Evolutionary conservation across 2,888 invertebrate genomes (phyloP).

Genomic region (Frankliniella fusca): DNA sequence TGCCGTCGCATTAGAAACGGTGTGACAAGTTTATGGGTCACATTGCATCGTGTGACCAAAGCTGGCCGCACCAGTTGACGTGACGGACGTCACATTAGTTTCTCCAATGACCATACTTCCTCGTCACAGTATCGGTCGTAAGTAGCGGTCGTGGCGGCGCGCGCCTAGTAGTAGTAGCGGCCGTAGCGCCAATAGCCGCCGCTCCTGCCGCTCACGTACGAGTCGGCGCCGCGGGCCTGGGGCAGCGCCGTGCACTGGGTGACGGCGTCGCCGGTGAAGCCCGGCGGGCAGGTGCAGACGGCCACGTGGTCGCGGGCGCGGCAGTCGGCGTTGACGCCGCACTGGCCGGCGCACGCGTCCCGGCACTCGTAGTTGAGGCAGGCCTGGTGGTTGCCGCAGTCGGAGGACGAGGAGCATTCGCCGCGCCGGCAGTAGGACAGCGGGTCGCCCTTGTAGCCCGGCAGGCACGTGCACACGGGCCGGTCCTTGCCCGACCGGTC

Average conservation of each 20-base stretch:
- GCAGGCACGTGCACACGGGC: slow-evolving; percentile 79
- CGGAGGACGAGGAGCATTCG: slow-evolving; percentile 72
- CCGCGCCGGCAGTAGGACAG: slow-evolving; percentile 67
- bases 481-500: slow-evolving; percentile 76
- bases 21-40: too few relatives aligned
- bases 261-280: slow-evolving; percentile 76
- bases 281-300: slow-evolving; percentile 71
- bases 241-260: slow-evolving; percentile 52
- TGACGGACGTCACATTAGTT: too few relatives aligned
- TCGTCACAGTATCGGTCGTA: too few relatives aligned
- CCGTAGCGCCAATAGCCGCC: slow-evolving; percentile 20
- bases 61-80: too few relatives aligned
- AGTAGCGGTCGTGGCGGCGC: too few relatives aligned
- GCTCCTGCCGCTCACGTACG: neutral
- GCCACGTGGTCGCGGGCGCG: slow-evolving; percentile 72
- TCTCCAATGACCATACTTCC: too few relatives aligned
- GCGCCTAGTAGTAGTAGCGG: slow-evolving; percentile 21
- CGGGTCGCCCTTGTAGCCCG: slow-evolving; percentile 77
- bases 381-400: slow-evolving; percentile 66
- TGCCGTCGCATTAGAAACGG: too few relatives aligned
- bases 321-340: slow-evolving; percentile 72
- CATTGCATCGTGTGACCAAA: too few relatives aligned
- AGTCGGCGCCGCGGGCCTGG: slow-evolving; percentile 14
- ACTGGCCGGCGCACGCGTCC: slow-evolving; percentile 72
- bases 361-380: slow-evolving; percentile 74